Percentiles rank a stretch among this genome's conserved stretches.
phyloP scores from a whole-genome alignment of 2,113 vertebrate species.

The Columba janthina region DNA sequence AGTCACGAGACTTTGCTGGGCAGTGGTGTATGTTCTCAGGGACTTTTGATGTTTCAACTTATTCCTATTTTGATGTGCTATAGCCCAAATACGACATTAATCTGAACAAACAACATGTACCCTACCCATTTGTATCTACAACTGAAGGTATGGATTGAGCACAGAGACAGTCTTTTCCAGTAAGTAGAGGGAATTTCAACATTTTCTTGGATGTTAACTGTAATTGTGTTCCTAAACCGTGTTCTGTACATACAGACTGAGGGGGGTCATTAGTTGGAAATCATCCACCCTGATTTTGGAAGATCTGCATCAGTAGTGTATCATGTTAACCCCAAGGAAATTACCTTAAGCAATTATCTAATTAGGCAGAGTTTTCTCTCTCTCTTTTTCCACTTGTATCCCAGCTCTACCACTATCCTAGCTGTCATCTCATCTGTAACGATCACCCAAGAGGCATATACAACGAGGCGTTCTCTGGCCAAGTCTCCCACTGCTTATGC shows the following conservation, averaged over 20 bases:
- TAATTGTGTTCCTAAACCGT: not conserved
- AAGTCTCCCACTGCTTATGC: not conserved
- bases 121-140: not conserved
- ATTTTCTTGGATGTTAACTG: not conserved
- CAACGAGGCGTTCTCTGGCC: not conserved
- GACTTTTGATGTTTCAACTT: not conserved
- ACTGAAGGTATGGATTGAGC: not conserved
- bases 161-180: not conserved
- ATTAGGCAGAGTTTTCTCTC: slow-evolving; percentile 17
- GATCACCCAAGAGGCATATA: slow-evolving; percentile 1
- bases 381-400: not conserved
- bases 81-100: not conserved
- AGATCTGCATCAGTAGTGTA: not conserved
- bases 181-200: not conserved
- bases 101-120: not conserved
- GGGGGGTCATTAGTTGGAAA: not conserved
- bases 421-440: slow-evolving; percentile 45
- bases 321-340: slow-evolving; percentile 16
- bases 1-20: not conserved
- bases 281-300: not conserved
- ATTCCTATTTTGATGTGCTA: not conserved
- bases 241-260: not conserved
- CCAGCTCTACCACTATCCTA: not conserved
- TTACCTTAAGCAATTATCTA: slow-evolving; percentile 20
- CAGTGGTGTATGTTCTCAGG: not conserved